Evolutionary conservation across 30 jellyfish, hydroid and myxozoan genomes (phyloP).

Genomic region (Mastigias papua): DNA sequence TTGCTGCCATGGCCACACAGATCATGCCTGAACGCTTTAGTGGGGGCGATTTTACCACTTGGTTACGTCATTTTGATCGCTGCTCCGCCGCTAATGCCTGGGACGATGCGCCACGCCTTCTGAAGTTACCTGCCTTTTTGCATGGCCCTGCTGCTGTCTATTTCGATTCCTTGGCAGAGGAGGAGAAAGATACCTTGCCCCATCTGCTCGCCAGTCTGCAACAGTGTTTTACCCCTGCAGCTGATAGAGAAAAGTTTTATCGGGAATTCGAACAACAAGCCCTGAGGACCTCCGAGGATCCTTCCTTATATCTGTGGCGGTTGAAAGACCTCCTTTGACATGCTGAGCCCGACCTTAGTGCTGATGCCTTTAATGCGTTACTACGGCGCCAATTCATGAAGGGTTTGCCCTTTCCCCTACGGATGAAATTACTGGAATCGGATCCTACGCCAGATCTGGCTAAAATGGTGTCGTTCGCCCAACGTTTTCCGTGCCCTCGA

Average conservation of each 20-base stretch:
- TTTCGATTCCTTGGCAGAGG: conserved; percentile 32
- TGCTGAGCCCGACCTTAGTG: conserved; percentile 52
- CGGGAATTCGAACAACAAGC: conserved; percentile 49
- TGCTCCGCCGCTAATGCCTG: conserved; percentile 51
- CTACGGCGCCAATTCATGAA: conserved; percentile 22
- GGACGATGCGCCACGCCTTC: conserved; percentile 42
- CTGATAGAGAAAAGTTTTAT: conserved; percentile 36
- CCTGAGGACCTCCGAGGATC: conserved; percentile 46
- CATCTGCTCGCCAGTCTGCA: conserved; percentile 26
- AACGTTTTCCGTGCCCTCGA: conserved; percentile 52
- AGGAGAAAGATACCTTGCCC: conserved; percentile 48
- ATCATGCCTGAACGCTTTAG: conserved; percentile 42
- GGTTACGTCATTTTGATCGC: conserved; percentile 65
- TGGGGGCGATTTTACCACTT: conserved; percentile 40
- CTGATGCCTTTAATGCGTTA: conserved; percentile 36
- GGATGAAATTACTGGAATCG: no score
- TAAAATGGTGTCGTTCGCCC: conserved; percentile 42
- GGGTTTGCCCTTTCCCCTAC: conserved; percentile 26
- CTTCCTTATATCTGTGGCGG: conserved; percentile 46
- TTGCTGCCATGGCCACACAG: conserved; percentile 46
- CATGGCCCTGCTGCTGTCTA: conserved; percentile 42
- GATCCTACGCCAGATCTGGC: conserved; percentile 49
- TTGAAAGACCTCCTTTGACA: conserved; percentile 50
- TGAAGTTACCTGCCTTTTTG: conserved; percentile 38
- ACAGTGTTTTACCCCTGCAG: conserved; percentile 48